phyloP scores from a whole-genome alignment of 2,113 vertebrate genomes.

The Python bivittatus region DNA sequence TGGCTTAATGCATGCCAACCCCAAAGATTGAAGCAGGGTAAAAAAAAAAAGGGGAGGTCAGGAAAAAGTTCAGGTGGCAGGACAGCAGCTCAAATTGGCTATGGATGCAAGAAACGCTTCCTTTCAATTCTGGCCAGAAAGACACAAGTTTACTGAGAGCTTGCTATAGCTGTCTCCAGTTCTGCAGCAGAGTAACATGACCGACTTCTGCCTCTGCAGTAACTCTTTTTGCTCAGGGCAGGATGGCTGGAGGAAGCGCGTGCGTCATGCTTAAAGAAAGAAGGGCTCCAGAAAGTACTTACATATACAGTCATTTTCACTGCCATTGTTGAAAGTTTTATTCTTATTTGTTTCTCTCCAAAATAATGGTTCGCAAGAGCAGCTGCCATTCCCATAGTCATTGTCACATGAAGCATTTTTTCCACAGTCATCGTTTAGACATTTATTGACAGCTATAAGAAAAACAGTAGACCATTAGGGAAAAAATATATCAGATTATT shows the following conservation, averaged over 20 bases:
- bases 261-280: background rate
- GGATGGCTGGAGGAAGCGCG: background rate
- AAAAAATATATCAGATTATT: background rate
- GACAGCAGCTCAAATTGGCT: background rate
- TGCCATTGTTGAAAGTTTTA: background rate
- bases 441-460: background rate
- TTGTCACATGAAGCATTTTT: accelerated
- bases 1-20: background rate
- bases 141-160: background rate
- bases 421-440: background rate
- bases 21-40: background rate
- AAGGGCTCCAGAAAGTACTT: background rate
- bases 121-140: background rate
- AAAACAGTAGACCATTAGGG: background rate
- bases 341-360: no score
- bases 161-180: background rate
- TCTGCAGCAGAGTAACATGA: background rate
- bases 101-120: background rate
- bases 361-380: background rate
- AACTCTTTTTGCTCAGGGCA: background rate
- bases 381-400: background rate
- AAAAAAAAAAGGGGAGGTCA: background rate
- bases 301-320: background rate
- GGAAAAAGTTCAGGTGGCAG: background rate
- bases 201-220: background rate